These are phyloP conservation scores for Drosophila fungiperda DNA, from an alignment of 2,888 invertebrate genomes.

Conservation along the genomic window DNA sequence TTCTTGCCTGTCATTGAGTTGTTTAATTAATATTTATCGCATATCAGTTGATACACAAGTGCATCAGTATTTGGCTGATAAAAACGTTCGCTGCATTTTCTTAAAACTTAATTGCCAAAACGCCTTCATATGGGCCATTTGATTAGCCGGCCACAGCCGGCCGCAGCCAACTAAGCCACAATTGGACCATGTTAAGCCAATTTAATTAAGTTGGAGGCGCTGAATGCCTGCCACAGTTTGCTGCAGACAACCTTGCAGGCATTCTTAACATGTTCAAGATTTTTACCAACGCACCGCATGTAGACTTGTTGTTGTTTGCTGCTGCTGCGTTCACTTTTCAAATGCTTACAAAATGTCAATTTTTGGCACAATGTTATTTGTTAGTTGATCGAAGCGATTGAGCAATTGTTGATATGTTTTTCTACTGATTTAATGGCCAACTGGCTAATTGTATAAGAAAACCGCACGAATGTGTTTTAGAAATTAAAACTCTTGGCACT, in stretches of 20 bases:
- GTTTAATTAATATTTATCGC: conserved; percentile 72
- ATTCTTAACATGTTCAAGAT: conserved; percentile 75
- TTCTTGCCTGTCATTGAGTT: conserved; percentile 58
- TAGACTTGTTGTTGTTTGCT: conserved; percentile 27
- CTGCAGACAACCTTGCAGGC: conserved; percentile 70
- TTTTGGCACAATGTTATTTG: conserved; percentile 75
- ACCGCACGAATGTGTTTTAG: conserved; percentile 30
- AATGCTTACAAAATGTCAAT: conserved; percentile 68
- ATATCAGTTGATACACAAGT: conserved; percentile 28
- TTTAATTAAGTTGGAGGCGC: conserved; percentile 71
- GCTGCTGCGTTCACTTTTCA: conserved; percentile 72
- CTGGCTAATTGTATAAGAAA: conserved; percentile 59
- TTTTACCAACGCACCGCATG: conserved; percentile 69
- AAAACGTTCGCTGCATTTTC: conserved; percentile 23
- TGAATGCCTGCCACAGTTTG: conserved; percentile 50
- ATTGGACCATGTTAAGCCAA: conserved; percentile 56
- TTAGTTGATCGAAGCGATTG: conserved; percentile 71
- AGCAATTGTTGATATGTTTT: conserved; percentile 63
- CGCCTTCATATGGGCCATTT: conserved; percentile 55
- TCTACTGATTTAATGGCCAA: conserved; percentile 56
- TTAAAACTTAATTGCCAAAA: conserved; percentile 33
- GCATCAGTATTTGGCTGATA: conserved; percentile 39
- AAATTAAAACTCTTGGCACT: conserved; percentile 56
- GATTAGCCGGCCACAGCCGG: conserved; percentile 46
- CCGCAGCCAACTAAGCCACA: conserved; percentile 32